These are phyloP conservation scores for Melanostoma mellinum DNA, from an alignment of 2,888 invertebrate species.

Conservation along the genomic window DNA sequence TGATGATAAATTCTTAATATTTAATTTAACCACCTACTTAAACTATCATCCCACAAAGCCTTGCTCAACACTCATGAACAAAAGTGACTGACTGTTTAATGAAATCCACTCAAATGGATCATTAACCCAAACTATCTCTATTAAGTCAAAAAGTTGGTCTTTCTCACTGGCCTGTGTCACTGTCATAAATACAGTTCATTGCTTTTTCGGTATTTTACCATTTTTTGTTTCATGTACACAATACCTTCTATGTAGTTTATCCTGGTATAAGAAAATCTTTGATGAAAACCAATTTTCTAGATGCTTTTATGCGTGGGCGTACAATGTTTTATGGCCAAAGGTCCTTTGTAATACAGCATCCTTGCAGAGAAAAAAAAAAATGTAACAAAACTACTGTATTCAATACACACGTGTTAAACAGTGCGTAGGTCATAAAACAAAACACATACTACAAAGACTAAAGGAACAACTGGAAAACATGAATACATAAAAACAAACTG, in stretches of 20 bases:
- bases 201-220: conserved; percentile 38
- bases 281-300: conserved; percentile 49
- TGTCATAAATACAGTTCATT: conserved; percentile 60
- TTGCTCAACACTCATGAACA: conserved; percentile 39
- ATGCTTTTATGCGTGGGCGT: conserved; percentile 47
- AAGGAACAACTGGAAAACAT: conserved; percentile 60
- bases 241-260: background rate
- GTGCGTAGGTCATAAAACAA: conserved; percentile 55
- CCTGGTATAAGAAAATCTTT: background rate
- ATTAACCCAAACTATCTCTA: conserved; percentile 68
- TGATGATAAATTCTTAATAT: no score
- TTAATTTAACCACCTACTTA: background rate
- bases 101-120: conserved; percentile 69
- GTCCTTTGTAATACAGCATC: conserved; percentile 22
- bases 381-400: conserved; percentile 24
- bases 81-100: conserved; percentile 38
- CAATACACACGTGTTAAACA: conserved; percentile 57
- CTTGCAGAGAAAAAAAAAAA: background rate
- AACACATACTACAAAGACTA: conserved; percentile 25
- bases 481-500: conserved; percentile 65
- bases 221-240: background rate
- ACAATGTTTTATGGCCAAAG: conserved; percentile 55
- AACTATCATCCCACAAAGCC: conserved; percentile 4
- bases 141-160: conserved; percentile 61
- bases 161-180: conserved; percentile 36